Percentiles rank a stretch among this genome's conserved stretches.
phyloP scores from a whole-genome alignment of 1,140 invertebrate genomes.

The Drosophila pandora region DNA sequence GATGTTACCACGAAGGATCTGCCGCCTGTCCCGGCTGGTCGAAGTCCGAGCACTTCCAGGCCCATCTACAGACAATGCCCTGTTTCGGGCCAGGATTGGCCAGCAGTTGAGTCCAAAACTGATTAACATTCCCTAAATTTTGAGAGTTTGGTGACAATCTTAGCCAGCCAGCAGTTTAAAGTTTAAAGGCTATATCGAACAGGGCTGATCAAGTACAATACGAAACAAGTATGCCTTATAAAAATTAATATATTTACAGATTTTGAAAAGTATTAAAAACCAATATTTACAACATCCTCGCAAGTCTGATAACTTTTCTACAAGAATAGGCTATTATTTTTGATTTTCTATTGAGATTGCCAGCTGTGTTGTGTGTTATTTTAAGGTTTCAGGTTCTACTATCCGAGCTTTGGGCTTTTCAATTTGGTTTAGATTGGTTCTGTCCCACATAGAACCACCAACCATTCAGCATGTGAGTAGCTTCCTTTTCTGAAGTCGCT shows the following conservation, averaged over 20 bases:
- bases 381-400: too few species aligned
- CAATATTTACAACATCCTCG: constrained; percentile 4
- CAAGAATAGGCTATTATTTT: too few species aligned
- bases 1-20: constrained; percentile 1
- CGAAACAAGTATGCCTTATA: constrained; percentile 42
- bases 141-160: neutral
- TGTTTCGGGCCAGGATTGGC: neutral
- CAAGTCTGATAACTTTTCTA: too few species aligned
- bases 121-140: neutral
- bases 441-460: too few species aligned
- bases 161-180: neutral
- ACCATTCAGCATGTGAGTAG: too few species aligned
- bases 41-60: constrained; percentile 11
- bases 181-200: neutral
- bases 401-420: too few species aligned
- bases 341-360: too few species aligned
- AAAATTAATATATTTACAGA: constrained; percentile 25
- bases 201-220: constrained; percentile 34
- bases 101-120: neutral
- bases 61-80: constrained; percentile 9
- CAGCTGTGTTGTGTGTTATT: too few species aligned
- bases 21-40: neutral
- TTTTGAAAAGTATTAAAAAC: constrained; percentile 58
- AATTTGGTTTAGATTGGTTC: too few species aligned
- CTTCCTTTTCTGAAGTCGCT: too few species aligned